Conservation (phyloP, 1,140 invertebrate genomes). For the Conopomorpha cramerella region DNA sequence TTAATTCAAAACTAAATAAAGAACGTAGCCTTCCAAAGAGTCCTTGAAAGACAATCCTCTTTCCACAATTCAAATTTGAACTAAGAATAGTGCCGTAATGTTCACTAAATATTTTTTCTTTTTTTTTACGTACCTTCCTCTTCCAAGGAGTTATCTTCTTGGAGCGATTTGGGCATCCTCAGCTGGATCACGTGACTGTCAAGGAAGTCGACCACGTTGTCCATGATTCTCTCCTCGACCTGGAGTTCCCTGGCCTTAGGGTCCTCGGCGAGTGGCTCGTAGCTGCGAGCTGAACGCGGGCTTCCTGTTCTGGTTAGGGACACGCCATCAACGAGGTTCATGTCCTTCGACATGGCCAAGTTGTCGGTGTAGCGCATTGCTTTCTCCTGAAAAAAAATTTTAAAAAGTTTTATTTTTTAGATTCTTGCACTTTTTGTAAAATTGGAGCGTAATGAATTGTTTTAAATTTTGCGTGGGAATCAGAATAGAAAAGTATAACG, state of each 20-base stretch:
- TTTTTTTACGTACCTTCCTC: conserved; percentile 60
- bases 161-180: conserved; percentile 72
- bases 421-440: no score
- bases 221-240: conserved; percentile 65
- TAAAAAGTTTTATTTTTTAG: neutral
- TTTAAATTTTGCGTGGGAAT: no score
- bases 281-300: conserved; percentile 39
- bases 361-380: conserved; percentile 50
- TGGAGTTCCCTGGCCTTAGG: conserved; percentile 35
- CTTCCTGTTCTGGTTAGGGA: conserved; percentile 36
- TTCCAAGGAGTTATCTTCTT: conserved; percentile 67
- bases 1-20: no score
- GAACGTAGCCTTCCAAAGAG: no score
- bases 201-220: conserved; percentile 76
- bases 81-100: no score
- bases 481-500: no score
- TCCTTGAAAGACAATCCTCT: no score
- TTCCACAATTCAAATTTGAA: no score
- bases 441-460: no score
- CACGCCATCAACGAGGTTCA: conserved; percentile 32
- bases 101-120: neutral
- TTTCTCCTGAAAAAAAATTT: conserved; percentile 34
- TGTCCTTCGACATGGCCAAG: conserved; percentile 32
- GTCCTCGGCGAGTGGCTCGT: conserved; percentile 36
- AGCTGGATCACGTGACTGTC: conserved; percentile 78